Evolutionary conservation across 1,140 invertebrate genomes (phyloP).

Genomic region (Schlechtendalia chinensis): DNA sequence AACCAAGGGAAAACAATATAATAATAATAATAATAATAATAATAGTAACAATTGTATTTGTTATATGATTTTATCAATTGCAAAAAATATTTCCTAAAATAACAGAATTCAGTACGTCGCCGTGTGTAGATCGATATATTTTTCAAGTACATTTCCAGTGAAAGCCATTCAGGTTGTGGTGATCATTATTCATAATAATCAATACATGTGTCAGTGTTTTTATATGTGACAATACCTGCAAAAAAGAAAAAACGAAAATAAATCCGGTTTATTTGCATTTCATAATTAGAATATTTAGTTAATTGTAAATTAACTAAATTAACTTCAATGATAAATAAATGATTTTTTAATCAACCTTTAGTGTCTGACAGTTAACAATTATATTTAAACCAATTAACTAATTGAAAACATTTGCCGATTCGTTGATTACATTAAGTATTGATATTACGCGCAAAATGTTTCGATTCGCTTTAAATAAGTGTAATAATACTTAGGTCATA

Average conservation of each 20-base stretch:
- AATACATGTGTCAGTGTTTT: no score
- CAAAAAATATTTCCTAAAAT: background rate
- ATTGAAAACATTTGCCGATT: background rate
- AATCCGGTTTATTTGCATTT: no score
- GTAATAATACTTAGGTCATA: no score
- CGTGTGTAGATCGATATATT: no score
- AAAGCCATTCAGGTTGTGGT: no score
- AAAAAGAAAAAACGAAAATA: no score
- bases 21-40: no score
- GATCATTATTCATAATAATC: no score
- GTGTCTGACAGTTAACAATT: background rate
- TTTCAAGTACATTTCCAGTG: no score
- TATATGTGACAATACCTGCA: no score
- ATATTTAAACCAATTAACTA: background rate
- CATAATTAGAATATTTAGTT: background rate
- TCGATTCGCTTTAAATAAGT: no score
- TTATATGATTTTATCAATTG: background rate
- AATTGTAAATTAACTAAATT: background rate
- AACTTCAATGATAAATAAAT: background rate
- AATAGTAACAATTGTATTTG: no score
- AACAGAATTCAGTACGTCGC: background rate
- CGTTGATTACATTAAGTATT: background rate
- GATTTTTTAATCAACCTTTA: background rate
- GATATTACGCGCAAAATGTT: background rate
- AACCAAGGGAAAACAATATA: background rate